Evolutionary conservation across 2,888 invertebrate species (phyloP).

Genomic region (Drosophila koepferae): DNA sequence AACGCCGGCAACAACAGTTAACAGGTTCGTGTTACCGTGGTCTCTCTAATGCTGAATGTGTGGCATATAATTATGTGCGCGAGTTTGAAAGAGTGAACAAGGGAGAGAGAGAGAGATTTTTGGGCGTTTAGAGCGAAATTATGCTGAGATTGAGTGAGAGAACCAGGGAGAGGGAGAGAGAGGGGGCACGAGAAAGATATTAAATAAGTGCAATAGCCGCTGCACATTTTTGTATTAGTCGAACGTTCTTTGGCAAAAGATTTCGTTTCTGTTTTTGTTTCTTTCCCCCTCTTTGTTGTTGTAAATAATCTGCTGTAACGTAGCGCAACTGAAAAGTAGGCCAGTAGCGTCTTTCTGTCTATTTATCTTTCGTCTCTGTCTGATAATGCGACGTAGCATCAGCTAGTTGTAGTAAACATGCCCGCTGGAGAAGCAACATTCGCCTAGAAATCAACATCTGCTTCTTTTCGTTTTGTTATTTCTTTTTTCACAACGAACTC

Average conservation of each 20-base stretch:
- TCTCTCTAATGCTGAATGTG: slow-evolving; percentile 22
- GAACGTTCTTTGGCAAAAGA: slow-evolving; percentile 24
- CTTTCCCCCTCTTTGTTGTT: not conserved
- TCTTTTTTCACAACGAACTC: not conserved
- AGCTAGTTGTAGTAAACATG: slow-evolving; percentile 1
- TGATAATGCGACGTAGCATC: slow-evolving; percentile 27
- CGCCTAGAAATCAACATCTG: not conserved
- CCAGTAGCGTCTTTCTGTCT: slow-evolving; percentile 40
- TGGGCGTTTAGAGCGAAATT: slow-evolving; percentile 1
- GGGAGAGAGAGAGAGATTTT: not conserved
- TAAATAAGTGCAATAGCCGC: slow-evolving; percentile 14
- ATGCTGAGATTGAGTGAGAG: not conserved
- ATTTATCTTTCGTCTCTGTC: slow-evolving; percentile 34
- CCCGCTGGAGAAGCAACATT: not conserved
- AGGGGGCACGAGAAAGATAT: slow-evolving; percentile 8
- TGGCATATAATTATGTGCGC: slow-evolving; percentile 21
- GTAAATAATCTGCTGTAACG: slow-evolving; percentile 25
- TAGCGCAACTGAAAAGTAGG: slow-evolving; percentile 41
- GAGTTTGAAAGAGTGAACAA: slow-evolving; percentile 2
- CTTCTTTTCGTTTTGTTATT: not conserved
- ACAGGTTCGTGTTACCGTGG: slow-evolving; percentile 33
- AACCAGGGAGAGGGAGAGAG: not conserved
- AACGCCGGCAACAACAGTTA: slow-evolving; percentile 19
- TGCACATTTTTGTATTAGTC: slow-evolving; percentile 16
- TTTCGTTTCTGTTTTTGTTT: slow-evolving; percentile 28